A percentile compares a stretch with the other conserved stretches of the same genome.
phyloP scores from a whole-genome alignment of 2,797 vertebrate species.

The Novumbra hubbsi region DNA sequence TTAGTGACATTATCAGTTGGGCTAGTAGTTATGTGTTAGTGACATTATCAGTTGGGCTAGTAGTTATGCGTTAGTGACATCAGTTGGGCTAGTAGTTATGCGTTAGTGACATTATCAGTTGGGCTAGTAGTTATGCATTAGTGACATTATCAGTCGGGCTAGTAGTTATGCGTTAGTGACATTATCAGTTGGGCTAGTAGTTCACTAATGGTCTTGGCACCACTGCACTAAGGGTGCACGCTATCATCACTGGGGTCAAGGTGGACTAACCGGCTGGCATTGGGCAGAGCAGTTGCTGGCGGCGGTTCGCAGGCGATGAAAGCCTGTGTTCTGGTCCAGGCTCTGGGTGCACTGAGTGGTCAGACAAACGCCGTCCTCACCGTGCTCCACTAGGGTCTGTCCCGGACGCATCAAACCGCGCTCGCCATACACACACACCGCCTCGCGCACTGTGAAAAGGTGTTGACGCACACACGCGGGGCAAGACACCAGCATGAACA shows the following conservation, averaged over 20 bases:
- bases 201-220: too few species aligned
- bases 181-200: background rate
- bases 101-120: too few species aligned
- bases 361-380: constrained; percentile 79
- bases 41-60: too few species aligned
- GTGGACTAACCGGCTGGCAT: constrained; percentile 82
- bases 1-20: too few species aligned
- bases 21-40: too few species aligned
- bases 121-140: background rate
- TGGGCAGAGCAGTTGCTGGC: constrained; percentile 83
- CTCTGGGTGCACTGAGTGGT: constrained; percentile 81
- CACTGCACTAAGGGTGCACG: background rate
- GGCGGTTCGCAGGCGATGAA: constrained; percentile 79
- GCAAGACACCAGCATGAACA: background rate
- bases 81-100: too few species aligned
- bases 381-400: constrained; percentile 87
- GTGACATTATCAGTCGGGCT: too few species aligned
- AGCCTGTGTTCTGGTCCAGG: constrained; percentile 81
- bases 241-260: background rate
- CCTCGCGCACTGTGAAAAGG: constrained; percentile 79
- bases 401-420: constrained; percentile 85
- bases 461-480: constrained; percentile 19
- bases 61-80: too few species aligned
- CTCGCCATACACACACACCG: constrained; percentile 85
- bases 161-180: background rate